phyloP scores from a whole-genome alignment of 1,140 invertebrate species.

The Microplitis mediator region DNA sequence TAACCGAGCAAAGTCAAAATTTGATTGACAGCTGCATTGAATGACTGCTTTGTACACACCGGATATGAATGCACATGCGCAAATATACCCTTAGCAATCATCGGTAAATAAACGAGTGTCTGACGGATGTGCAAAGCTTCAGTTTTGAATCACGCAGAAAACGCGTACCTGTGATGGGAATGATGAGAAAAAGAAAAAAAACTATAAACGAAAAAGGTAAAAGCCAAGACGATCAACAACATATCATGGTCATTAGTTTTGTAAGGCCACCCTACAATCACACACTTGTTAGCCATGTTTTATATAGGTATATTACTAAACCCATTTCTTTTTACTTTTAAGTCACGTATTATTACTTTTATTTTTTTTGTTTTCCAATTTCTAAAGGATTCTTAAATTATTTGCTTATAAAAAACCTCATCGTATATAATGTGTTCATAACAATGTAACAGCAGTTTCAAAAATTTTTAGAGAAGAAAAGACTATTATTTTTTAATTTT shows the following conservation, averaged over 20 bases:
- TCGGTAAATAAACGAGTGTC: constrained; percentile 29
- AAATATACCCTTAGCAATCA: constrained; percentile 24
- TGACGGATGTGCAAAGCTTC: constrained; percentile 30
- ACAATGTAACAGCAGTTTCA: no score
- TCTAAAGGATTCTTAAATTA: no score
- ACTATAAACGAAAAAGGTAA: constrained; percentile 22
- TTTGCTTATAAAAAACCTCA: no score
- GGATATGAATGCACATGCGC: constrained; percentile 28
- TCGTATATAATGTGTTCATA: no score
- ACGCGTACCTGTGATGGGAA: neutral
- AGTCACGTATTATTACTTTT: constrained; percentile 31
- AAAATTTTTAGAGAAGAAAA: no score
- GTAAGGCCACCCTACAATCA: constrained; percentile 44
- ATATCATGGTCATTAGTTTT: constrained; percentile 39
- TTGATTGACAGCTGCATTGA: constrained; percentile 25
- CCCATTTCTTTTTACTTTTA: constrained; percentile 45
- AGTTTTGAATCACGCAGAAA: constrained; percentile 35
- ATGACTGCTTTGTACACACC: constrained; percentile 18
- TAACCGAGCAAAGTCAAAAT: neutral
- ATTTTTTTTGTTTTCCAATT: neutral
- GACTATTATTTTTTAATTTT: no score
- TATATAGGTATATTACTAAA: neutral
- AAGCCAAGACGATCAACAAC: constrained; percentile 24
- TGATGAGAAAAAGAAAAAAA: constrained; percentile 19
- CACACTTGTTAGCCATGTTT: constrained; percentile 45